phyloP scores from a whole-genome alignment of 2,113 vertebrate species.

The Crotalus horridus region DNA sequence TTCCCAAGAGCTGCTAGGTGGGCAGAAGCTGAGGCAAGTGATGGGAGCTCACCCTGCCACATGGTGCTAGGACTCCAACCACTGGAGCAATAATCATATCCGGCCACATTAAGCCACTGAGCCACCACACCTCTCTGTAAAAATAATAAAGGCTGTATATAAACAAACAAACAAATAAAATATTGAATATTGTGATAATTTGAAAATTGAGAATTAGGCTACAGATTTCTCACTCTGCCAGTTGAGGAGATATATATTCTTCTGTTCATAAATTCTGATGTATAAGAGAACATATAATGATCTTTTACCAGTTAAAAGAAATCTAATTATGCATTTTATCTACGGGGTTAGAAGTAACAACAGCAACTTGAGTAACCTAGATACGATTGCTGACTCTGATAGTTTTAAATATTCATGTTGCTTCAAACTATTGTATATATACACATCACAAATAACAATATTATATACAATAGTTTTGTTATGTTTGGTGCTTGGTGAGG shows the following conservation, averaged over 20 bases:
- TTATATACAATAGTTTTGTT: neutral
- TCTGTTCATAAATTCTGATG: neutral
- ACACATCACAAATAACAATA: neutral
- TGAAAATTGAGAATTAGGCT: constrained; percentile 5
- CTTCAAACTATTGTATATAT: neutral
- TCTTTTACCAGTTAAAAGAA: neutral
- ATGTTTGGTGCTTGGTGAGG: no score
- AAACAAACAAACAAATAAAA: neutral
- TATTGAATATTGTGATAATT: neutral
- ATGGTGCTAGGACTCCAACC: neutral
- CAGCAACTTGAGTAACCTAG: neutral
- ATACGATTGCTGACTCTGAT: neutral
- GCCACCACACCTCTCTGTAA: neutral
- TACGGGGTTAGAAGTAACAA: neutral
- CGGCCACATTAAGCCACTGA: neutral
- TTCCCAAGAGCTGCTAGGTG: neutral
- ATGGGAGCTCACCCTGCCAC: neutral
- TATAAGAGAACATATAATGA: neutral
- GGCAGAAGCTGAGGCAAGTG: no score
- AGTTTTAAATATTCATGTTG: neutral
- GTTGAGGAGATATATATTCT: constrained; percentile 1
- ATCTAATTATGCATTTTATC: neutral
- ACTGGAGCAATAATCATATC: neutral
- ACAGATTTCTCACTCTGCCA: neutral
- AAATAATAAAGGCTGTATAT: neutral